phyloP scores from a whole-genome alignment of 2,113 vertebrate genomes.

The Gulo gulo region DNA sequence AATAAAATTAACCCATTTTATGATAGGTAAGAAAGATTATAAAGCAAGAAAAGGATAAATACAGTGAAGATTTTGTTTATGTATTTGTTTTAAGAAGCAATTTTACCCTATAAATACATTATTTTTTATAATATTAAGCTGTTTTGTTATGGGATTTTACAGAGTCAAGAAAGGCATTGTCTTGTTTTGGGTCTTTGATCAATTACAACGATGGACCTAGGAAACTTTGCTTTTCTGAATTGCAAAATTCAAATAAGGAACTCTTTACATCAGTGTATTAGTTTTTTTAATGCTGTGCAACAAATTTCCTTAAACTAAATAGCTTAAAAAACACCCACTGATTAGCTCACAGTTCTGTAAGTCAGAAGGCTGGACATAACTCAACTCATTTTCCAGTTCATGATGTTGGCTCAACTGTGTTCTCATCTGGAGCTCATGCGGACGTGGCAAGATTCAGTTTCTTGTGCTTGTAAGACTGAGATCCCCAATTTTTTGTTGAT shows the following conservation, averaged over 20 bases:
- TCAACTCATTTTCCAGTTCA: not conserved
- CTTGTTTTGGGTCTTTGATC: not conserved
- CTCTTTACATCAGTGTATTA: not conserved
- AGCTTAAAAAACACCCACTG: not conserved
- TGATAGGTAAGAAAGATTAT: not conserved
- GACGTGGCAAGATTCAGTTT: not conserved
- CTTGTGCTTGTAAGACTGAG: not conserved
- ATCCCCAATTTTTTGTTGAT: not conserved
- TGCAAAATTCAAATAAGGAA: not conserved
- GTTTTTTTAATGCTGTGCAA: not conserved
- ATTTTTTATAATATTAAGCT: not conserved
- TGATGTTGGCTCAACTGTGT: not conserved
- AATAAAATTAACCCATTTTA: slow-evolving; percentile 4
- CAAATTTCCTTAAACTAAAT: not conserved
- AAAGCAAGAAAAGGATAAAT: not conserved
- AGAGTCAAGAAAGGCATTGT: not conserved
- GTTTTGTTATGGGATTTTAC: not conserved
- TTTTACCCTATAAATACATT: not conserved
- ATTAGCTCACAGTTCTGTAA: not conserved
- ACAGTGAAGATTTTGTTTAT: not conserved
- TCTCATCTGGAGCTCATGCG: not conserved
- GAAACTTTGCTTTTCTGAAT: not conserved
- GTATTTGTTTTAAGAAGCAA: not conserved
- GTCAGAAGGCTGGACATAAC: not conserved
- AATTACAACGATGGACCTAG: not conserved